Evolutionary conservation across 1,140 invertebrate species (phyloP).

Genomic region (Mactra quadrangularis): DNA sequence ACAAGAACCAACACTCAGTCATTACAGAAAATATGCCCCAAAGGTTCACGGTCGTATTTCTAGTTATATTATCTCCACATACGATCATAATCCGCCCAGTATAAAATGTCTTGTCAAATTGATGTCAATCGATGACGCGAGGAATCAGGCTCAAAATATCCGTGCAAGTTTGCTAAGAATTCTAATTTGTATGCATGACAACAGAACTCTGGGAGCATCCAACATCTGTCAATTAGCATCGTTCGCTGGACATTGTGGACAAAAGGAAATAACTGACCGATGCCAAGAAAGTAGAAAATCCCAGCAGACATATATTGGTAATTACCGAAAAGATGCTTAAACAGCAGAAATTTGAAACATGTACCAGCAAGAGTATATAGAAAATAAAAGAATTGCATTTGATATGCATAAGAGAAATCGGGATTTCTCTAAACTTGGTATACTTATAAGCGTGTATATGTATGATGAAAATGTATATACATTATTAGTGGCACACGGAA

Average conservation of each 20-base stretch:
- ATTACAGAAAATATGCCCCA: background rate
- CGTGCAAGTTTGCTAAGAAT: constrained; percentile 30
- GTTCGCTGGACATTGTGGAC: constrained; percentile 20
- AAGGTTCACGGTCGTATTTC: background rate
- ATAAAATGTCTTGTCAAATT: constrained; percentile 22
- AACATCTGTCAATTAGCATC: constrained; percentile 43
- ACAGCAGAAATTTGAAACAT: constrained; percentile 11
- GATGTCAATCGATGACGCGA: constrained; percentile 16
- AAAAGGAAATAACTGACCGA: constrained; percentile 21
- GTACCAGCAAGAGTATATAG: too few species aligned
- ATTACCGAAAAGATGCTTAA: constrained; percentile 5
- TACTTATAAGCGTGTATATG: too few species aligned
- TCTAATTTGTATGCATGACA: constrained; percentile 43
- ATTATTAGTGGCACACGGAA: too few species aligned
- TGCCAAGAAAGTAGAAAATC: background rate
- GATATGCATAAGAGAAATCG: too few species aligned
- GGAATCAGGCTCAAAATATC: constrained; percentile 37
- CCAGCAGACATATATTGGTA: constrained; percentile 10
- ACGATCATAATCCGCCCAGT: background rate
- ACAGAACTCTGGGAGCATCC: constrained; percentile 8
- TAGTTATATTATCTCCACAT: background rate
- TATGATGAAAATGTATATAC: too few species aligned
- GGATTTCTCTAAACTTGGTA: too few species aligned
- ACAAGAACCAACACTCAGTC: too few species aligned
- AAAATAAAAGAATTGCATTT: too few species aligned